Base-by-base conservation (phyloP, 2,113 vertebrate genomes). In the Mellivora capensis region DNA sequence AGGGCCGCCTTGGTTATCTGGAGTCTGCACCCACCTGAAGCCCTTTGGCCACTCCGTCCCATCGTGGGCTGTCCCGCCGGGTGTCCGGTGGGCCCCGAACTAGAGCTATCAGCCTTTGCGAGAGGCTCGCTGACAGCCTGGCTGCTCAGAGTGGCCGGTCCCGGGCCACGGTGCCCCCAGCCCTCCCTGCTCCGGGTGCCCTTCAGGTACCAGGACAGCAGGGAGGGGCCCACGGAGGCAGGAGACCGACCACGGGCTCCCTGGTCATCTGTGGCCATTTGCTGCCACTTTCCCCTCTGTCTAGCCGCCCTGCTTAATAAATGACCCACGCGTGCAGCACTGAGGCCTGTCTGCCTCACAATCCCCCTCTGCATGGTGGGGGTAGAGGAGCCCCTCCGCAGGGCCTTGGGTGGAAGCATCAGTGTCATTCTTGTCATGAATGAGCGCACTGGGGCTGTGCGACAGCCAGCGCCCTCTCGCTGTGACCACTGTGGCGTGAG, bases 41-140 rank as follows among this genome's bases (percentile, higher is more conserved):
- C 20, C 20, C 64, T 85, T 42, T 11, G 9, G 23, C 69, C 69
- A 3, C 17, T 8, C 52, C 3, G 21, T 62, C 23, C 20, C 7
- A 1, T 0, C 0, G 14, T 18, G 1, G 42, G 83, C 67, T 34
- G 29, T 83, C 39, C 61, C 2, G 0, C 9, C 1, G 0, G 34
- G 72, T 4, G 1, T 29, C 12, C 6, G 2, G 31, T 29, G 77
- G 47, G 31, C 88, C 27, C 8, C 2, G 11, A 21, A 52, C 52
- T 37, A 12, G 49, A n/a, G 31, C 25, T 71, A 31, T 49, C 17
- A 17, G 49, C 47, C 54, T 9, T 39, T n/a, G 2, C 34, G 39
- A 52, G 34, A 79, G 76, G 13, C 57, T 74, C 21, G 7, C 34
- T 76, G 31, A 81, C 39, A 6, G 29, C 89, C 49, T 69, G 25